Percentiles rank a stretch among this genome's conserved stretches.
Evolutionary conservation across 2,888 invertebrate genomes (phyloP).

Genomic region (Isotomurus palustris): DNA sequence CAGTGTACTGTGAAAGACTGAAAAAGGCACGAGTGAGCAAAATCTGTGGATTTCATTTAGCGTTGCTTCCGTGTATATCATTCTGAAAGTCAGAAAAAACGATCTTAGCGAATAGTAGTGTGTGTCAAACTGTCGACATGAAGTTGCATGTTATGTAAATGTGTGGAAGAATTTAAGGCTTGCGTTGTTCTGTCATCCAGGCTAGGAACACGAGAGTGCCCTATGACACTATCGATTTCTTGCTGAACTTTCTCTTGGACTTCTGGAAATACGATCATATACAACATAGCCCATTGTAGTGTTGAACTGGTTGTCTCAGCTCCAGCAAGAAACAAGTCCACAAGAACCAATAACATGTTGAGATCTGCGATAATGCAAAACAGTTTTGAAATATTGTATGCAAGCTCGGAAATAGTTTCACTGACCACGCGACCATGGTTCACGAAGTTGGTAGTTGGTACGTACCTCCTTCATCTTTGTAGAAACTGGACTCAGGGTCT

Average conservation of each 20-base stretch:
- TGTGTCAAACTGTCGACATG: no score
- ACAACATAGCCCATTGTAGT: conserved; percentile 27
- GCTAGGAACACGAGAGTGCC: conserved; percentile 42
- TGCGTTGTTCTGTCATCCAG: conserved; percentile 45
- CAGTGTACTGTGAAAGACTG: conserved; percentile 43
- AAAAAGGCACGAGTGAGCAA: conserved; percentile 43
- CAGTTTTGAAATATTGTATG: no score
- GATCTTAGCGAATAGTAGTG: no score
- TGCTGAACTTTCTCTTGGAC: conserved; percentile 41
- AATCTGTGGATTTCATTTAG: conserved; percentile 47
- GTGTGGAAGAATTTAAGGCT: background rate
- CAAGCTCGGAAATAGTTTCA: no score
- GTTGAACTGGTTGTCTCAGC: conserved; percentile 41
- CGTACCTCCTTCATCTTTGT: conserved; percentile 42
- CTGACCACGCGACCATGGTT: no score
- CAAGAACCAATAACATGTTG: conserved; percentile 39
- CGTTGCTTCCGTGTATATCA: conserved; percentile 48
- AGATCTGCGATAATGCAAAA: no score
- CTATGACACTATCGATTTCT: conserved; percentile 41
- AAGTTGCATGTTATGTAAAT: no score
- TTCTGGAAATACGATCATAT: conserved; percentile 8
- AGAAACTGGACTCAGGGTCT: conserved; percentile 43
- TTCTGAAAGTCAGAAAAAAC: conserved; percentile 20
- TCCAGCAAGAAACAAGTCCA: conserved; percentile 46
- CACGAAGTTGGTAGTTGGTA: background rate